Percentiles rank a stretch among this genome's conserved stretches.
Conservation (phyloP, 1,140 invertebrate genomes). For the Drosophila serrata region DNA sequence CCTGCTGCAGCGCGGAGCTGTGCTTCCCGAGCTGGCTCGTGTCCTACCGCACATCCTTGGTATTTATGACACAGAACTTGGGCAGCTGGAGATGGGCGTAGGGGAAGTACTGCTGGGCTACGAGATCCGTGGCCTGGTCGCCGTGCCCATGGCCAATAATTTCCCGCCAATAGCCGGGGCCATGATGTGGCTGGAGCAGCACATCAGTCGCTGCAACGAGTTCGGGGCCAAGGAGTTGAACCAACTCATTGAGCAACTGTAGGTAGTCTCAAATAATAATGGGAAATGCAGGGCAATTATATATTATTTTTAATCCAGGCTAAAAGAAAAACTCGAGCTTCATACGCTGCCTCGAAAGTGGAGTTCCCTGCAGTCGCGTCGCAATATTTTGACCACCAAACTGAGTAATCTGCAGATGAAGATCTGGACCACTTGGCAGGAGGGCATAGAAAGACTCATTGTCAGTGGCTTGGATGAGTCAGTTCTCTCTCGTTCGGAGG, state of each 20-base stretch:
- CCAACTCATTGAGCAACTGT: slow-evolving; percentile 60
- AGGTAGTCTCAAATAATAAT: slow-evolving; percentile 7
- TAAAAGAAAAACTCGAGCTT: slow-evolving; percentile 42
- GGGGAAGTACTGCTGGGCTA: slow-evolving; percentile 55
- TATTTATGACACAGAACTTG: slow-evolving; percentile 66
- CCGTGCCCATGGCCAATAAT: slow-evolving; percentile 87
- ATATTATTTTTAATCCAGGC: slow-evolving; percentile 12
- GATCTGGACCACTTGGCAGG: slow-evolving; percentile 77
- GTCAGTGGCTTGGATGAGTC: slow-evolving; percentile 61
- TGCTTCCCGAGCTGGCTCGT: slow-evolving; percentile 64
- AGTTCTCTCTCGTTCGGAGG: slow-evolving; percentile 37
- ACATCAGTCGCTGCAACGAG: slow-evolving; percentile 67
- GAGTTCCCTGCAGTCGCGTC: slow-evolving; percentile 56
- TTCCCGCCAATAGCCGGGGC: slow-evolving; percentile 90
- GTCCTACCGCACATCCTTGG: slow-evolving; percentile 69
- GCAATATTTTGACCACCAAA: slow-evolving; percentile 77
- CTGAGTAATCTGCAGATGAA: slow-evolving; percentile 76
- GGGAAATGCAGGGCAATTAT: not conserved
- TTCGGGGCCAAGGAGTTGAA: slow-evolving; percentile 63
- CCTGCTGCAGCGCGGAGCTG: slow-evolving; percentile 61
- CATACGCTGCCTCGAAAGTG: slow-evolving; percentile 43
- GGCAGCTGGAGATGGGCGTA: slow-evolving; percentile 68
- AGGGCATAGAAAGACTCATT: slow-evolving; percentile 68
- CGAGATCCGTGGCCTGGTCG: slow-evolving; percentile 61
- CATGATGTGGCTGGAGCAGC: slow-evolving; percentile 89